These are phyloP conservation scores for Callinectes sapidus DNA, from an alignment of 2,888 invertebrate species.

Conservation along the genomic window DNA sequence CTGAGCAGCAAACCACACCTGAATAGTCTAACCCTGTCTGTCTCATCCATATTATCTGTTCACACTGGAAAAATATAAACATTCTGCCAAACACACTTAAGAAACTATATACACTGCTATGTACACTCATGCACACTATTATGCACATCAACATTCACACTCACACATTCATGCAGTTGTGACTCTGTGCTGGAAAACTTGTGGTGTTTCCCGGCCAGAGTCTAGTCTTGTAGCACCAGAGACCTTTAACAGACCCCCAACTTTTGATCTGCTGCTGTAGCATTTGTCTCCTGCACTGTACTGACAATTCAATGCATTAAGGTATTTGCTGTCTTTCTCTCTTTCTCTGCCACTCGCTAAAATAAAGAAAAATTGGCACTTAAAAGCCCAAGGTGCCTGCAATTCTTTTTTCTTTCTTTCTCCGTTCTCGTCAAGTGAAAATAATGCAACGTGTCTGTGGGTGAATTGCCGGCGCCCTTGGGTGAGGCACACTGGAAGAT, in stretches of 20 bases:
- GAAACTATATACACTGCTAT: conserved; percentile 62
- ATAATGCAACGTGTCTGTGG: conserved; percentile 13
- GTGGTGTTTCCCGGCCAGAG: conserved; percentile 42
- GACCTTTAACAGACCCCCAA: background rate
- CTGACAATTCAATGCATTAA: background rate
- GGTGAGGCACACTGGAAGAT: conserved; percentile 70
- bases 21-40: conserved; percentile 67
- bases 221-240: conserved; percentile 60
- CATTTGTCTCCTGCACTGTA: background rate
- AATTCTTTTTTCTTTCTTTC: conserved; percentile 29
- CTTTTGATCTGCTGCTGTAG: background rate
- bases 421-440: conserved; percentile 5
- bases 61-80: conserved; percentile 67
- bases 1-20: conserved; percentile 58
- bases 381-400: conserved; percentile 59
- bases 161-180: background rate
- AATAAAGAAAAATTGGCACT: conserved; percentile 61
- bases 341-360: background rate
- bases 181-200: conserved; percentile 27
- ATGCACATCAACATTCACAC: conserved; percentile 7
- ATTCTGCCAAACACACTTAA: conserved; percentile 59
- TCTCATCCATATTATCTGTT: conserved; percentile 11
- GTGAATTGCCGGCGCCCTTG: conserved; percentile 59
- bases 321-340: background rate
- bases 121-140: conserved; percentile 46